These are phyloP conservation scores for Lepidocyrtoides sp. DNA, from an alignment of 2,888 invertebrate species.

Conservation along the genomic window DNA sequence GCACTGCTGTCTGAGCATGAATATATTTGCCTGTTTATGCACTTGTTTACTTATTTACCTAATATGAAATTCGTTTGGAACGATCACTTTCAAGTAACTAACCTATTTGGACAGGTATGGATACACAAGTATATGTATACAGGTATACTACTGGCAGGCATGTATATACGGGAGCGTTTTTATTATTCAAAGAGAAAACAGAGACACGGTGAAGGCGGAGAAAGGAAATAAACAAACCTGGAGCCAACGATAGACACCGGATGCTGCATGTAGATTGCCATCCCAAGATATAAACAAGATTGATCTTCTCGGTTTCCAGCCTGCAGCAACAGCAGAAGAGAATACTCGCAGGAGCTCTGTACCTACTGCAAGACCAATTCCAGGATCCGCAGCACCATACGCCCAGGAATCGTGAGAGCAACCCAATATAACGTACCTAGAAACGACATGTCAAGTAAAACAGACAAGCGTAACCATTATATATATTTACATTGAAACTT, in stretches of 20 bases:
- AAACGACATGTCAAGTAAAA: background rate
- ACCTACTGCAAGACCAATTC: conserved; percentile 83
- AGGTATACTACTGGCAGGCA: background rate
- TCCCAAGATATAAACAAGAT: conserved; percentile 85
- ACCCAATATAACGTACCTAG: conserved; percentile 84
- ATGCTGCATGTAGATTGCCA: conserved; percentile 84
- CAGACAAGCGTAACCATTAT: background rate
- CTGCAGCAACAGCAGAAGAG: conserved; percentile 81
- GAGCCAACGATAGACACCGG: conserved; percentile 84
- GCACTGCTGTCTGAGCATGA: background rate
- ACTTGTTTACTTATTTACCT: conserved; percentile 23
- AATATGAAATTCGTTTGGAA: background rate
- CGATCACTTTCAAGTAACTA: conserved; percentile 4
- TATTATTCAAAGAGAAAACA: conserved; percentile 28
- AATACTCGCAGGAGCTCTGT: conserved; percentile 84
- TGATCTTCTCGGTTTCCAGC: conserved; percentile 85
- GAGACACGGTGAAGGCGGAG: conserved; percentile 1
- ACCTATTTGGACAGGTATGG: too few relatives aligned
- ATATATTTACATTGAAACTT: background rate
- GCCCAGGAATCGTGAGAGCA: conserved; percentile 85
- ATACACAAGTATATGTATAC: too few relatives aligned
- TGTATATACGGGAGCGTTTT: background rate
- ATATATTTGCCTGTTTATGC: too few relatives aligned
- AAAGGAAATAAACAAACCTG: conserved; percentile 79
- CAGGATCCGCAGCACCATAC: conserved; percentile 84